Percentiles rank a stretch among this genome's conserved stretches.
Evolutionary conservation across 2,113 vertebrate species (phyloP).

Genomic region (Leucoraja erinaceus): DNA sequence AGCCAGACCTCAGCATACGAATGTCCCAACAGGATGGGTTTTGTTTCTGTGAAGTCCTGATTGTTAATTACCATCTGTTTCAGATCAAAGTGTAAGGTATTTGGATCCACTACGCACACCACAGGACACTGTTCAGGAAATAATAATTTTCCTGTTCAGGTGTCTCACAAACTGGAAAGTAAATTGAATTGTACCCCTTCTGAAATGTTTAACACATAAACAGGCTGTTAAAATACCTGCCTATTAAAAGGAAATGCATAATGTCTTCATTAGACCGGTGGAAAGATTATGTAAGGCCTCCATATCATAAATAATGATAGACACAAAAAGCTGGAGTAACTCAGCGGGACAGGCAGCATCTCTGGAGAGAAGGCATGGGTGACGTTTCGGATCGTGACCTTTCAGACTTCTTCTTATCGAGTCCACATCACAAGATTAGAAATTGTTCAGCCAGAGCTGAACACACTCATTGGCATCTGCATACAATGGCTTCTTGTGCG

Average conservation of each 20-base stretch:
- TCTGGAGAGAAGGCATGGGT: no score
- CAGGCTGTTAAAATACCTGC: not conserved
- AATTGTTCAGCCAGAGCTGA: no score
- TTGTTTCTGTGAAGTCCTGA: conserved; percentile 6
- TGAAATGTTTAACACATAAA: not conserved
- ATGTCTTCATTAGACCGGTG: not conserved
- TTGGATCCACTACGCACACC: not conserved
- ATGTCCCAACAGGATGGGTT: not conserved
- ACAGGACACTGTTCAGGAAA: not conserved
- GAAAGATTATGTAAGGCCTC: not conserved
- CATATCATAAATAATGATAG: not conserved
- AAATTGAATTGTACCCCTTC: not conserved
- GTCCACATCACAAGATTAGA: no score
- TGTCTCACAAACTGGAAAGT: conserved; percentile 1
- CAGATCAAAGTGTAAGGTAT: conserved; percentile 26
- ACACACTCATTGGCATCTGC: no score
- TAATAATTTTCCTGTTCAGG: conserved; percentile 4
- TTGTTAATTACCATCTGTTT: conserved; percentile 35
- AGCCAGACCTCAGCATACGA: conserved; percentile 27
- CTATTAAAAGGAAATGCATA: not conserved
- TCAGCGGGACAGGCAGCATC: no score
- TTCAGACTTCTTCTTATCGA: no score
- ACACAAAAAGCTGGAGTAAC: no score
- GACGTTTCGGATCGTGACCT: no score
- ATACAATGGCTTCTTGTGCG: no score